These are phyloP conservation scores for Crocidura indochinensis DNA, from an alignment of 2,797 vertebrate genomes.

Conservation along the genomic window DNA sequence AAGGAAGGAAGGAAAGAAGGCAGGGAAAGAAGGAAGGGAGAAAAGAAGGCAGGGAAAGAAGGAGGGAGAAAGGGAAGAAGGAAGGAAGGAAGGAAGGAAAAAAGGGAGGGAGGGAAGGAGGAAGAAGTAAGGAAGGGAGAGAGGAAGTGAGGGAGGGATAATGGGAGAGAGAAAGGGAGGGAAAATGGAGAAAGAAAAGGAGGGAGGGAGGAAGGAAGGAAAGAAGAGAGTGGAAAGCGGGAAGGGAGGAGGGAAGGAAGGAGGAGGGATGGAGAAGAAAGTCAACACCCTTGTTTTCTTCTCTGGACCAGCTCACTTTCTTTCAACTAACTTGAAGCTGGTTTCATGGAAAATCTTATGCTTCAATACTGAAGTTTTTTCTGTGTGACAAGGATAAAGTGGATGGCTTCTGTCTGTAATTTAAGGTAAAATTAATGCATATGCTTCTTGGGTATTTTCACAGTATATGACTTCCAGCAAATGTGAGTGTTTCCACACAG, in stretches of 20 bases:
- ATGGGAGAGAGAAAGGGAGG: accelerated
- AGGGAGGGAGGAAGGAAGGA: accelerated
- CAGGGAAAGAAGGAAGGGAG: too few species aligned
- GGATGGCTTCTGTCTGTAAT: slow-evolving; percentile 59
- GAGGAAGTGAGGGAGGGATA: accelerated
- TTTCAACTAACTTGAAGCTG: not conserved
- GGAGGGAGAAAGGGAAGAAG: too few species aligned
- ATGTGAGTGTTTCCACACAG: slow-evolving; percentile 85
- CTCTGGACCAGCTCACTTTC: not conserved
- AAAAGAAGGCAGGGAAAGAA: not conserved
- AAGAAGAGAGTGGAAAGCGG: accelerated
- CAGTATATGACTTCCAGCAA: slow-evolving; percentile 85
- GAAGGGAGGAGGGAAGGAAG: accelerated
- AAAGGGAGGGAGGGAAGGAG: not conserved
- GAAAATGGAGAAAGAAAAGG: accelerated
- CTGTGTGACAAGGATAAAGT: slow-evolving; percentile 50
- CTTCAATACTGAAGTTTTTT: not conserved
- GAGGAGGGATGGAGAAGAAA: too few species aligned
- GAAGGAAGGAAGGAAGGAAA: not conserved
- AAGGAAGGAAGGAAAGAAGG: not conserved
- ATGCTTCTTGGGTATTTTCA: slow-evolving; percentile 82
- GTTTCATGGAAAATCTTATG: not conserved
- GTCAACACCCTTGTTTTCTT: not conserved
- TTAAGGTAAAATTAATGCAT: slow-evolving; percentile 80
- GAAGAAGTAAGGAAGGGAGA: not conserved